Percentiles rank a stretch among this genome's conserved stretches.
phyloP scores from a whole-genome alignment of 2,888 invertebrate genomes.

The Prosapia bicincta region DNA sequence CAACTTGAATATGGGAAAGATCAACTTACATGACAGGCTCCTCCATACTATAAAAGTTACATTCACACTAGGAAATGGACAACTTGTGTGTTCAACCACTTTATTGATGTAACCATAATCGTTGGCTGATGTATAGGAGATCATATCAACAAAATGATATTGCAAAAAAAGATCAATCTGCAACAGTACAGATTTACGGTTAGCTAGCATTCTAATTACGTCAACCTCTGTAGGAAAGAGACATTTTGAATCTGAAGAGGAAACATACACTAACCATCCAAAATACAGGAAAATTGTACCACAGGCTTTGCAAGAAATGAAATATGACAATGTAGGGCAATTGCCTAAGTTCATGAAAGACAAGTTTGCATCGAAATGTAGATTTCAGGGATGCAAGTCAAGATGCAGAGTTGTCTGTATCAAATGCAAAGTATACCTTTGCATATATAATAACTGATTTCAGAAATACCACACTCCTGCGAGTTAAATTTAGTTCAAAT shows the following conservation, averaged over 20 bases:
- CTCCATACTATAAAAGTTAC: not conserved
- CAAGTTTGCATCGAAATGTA: too few species aligned
- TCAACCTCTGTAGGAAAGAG: not conserved
- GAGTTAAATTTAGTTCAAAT: too few species aligned
- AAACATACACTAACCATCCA: too few species aligned
- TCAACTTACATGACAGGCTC: slow-evolving; percentile 3
- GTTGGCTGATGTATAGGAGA: slow-evolving; percentile 10
- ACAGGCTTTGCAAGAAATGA: not conserved
- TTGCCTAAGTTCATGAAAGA: slow-evolving; percentile 1
- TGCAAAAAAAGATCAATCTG: not conserved
- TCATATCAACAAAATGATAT: not conserved
- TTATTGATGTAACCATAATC: not conserved
- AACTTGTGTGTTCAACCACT: slow-evolving; percentile 5
- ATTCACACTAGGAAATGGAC: too few species aligned
- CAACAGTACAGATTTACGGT: slow-evolving; percentile 1
- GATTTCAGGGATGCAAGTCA: too few species aligned
- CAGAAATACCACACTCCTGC: not conserved
- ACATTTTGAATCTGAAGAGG: not conserved
- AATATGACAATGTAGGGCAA: slow-evolving; percentile 4
- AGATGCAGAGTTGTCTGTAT: too few species aligned
- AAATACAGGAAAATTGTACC: slow-evolving; percentile 3
- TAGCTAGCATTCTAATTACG: not conserved
- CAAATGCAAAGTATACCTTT: slow-evolving; percentile 11
- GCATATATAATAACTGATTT: not conserved
- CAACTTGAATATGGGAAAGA: slow-evolving; percentile 10